Conservation (phyloP, 2,113 vertebrate species). For the Galemys pyrenaicus region DNA sequence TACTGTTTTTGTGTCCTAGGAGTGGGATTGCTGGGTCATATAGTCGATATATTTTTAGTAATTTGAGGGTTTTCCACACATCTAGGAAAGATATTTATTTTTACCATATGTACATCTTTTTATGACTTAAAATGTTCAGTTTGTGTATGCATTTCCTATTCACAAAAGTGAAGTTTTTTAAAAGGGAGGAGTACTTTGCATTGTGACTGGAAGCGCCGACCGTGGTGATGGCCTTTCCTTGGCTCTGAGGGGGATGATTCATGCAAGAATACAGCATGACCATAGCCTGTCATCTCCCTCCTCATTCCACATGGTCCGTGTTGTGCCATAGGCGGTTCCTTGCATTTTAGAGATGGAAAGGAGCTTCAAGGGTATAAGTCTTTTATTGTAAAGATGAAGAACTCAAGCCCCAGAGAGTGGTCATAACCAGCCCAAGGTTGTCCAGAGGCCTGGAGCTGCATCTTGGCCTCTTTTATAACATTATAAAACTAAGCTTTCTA, state of each 20-base stretch:
- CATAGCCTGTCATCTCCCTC: background rate
- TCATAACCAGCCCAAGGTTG: background rate
- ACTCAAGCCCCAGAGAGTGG: slow-evolving; percentile 4
- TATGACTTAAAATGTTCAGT: slow-evolving; percentile 32
- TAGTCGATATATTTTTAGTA: too few species aligned
- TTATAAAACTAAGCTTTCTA: background rate
- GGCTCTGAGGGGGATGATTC: background rate
- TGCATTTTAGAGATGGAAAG: slow-evolving; percentile 28
- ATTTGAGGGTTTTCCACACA: too few species aligned
- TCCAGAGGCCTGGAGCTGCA: background rate
- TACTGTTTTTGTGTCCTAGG: too few species aligned
- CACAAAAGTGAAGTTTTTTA: slow-evolving; percentile 32
- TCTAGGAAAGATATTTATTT: background rate
- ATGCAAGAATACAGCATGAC: background rate
- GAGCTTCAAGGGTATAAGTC: background rate
- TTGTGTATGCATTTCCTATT: slow-evolving; percentile 5
- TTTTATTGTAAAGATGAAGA: slow-evolving; percentile 52
- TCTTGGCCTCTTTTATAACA: background rate
- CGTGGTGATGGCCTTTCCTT: background rate
- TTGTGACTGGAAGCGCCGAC: background rate
- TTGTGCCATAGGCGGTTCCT: background rate
- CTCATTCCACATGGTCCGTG: background rate
- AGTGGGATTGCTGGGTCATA: too few species aligned
- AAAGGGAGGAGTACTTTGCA: background rate
- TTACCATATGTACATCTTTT: slow-evolving; percentile 14